These are phyloP conservation scores for Chromobotia macracanthus DNA, from an alignment of 2,797 vertebrate species.

Conservation along the genomic window DNA sequence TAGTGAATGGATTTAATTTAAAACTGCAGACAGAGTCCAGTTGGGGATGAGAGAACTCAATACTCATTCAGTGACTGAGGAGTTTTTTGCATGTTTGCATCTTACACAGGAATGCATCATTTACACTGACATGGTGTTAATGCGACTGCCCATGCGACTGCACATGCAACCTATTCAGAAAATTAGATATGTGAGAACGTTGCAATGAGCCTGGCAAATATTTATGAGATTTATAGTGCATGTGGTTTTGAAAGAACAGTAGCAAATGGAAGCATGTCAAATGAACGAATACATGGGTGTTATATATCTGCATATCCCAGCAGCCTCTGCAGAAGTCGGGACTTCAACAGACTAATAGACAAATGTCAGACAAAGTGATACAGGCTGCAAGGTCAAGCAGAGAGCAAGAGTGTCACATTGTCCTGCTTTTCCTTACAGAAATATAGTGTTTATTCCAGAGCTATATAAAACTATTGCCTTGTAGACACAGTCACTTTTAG, in stretches of 20 bases:
- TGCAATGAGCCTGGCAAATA: slow-evolving; percentile 52
- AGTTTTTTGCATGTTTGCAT: neutral
- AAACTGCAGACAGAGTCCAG: slow-evolving; percentile 53
- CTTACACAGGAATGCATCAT: slow-evolving; percentile 41
- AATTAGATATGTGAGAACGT: slow-evolving; percentile 54
- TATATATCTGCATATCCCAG: slow-evolving; percentile 40
- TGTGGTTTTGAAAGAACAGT: slow-evolving; percentile 31
- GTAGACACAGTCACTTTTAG: too few relatives aligned
- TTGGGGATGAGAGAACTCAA: slow-evolving; percentile 7
- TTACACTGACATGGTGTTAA: slow-evolving; percentile 51
- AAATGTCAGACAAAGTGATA: slow-evolving; percentile 49
- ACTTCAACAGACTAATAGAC: slow-evolving; percentile 27
- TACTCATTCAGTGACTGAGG: slow-evolving; percentile 15
- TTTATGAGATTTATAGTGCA: slow-evolving; percentile 52
- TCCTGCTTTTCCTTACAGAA: neutral
- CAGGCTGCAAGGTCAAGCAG: slow-evolving; percentile 30
- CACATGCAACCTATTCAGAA: slow-evolving; percentile 58
- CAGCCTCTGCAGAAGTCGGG: slow-evolving; percentile 25
- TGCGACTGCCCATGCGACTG: slow-evolving; percentile 11
- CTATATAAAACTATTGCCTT: too few relatives aligned
- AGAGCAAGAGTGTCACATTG: slow-evolving; percentile 13
- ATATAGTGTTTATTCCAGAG: neutral
- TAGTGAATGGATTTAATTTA: slow-evolving; percentile 53
- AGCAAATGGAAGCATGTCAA: slow-evolving; percentile 6
- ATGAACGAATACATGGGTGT: slow-evolving; percentile 52